Conservation (phyloP, 2,797 vertebrate species). For the Halcyon chelicuti region DNA sequence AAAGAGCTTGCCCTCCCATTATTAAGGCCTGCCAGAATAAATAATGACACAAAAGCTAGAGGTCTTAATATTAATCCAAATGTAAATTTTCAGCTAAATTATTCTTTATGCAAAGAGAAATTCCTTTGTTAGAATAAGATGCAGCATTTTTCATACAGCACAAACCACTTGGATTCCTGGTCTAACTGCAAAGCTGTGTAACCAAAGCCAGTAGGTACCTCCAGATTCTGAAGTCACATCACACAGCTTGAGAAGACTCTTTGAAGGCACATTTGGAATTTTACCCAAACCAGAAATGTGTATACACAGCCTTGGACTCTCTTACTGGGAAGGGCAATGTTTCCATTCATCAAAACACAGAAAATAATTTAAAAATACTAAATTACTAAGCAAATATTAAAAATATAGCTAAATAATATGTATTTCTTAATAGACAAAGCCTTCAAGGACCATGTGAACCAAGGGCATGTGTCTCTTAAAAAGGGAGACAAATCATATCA, state of each 20-base stretch:
- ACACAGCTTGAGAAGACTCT: neutral
- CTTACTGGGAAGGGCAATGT: neutral
- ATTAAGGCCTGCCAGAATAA: conserved; percentile 16
- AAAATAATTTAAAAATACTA: neutral
- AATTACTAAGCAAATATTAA: neutral
- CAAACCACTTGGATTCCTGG: neutral
- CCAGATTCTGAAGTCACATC: neutral
- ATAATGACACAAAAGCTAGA: conserved; percentile 22
- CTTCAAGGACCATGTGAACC: neutral
- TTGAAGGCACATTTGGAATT: neutral
- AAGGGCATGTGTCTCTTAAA: neutral
- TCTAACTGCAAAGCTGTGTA: neutral
- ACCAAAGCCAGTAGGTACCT: neutral
- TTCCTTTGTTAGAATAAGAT: neutral
- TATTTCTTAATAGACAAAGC: neutral
- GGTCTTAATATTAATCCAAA: conserved; percentile 29
- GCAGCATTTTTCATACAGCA: neutral
- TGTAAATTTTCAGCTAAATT: conserved; percentile 27
- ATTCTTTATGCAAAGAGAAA: neutral
- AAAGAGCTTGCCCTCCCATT: conserved; percentile 12
- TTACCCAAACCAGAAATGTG: neutral
- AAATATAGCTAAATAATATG: neutral
- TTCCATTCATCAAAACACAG: neutral
- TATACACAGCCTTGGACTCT: neutral
- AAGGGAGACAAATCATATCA: neutral